Conservation (phyloP, 2,888 invertebrate genomes). For the Scrobipalpa costella region DNA sequence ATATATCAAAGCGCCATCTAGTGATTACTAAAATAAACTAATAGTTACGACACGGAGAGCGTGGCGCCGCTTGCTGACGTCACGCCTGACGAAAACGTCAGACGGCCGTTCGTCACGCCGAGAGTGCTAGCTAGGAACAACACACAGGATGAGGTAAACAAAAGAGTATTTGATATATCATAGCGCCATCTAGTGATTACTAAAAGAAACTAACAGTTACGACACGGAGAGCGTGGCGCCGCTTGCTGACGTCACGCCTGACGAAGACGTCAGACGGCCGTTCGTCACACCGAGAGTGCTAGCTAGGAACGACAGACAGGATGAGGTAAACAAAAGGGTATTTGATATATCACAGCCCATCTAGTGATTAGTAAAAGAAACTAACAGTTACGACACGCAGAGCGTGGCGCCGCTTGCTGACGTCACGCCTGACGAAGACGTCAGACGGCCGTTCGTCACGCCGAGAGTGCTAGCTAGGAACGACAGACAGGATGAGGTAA, state of each 20-base stretch:
- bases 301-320: background rate
- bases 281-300: slow-evolving; percentile 64
- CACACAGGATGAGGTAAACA: too few relatives aligned
- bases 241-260: slow-evolving; percentile 55
- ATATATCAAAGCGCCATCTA: too few relatives aligned
- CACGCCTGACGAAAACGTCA: slow-evolving; percentile 49
- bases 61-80: slow-evolving; percentile 62
- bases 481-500: too few relatives aligned
- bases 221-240: slow-evolving; percentile 83
- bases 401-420: slow-evolving; percentile 73
- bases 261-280: slow-evolving; percentile 55
- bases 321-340: too few relatives aligned
- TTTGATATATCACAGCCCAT: too few relatives aligned
- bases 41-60: slow-evolving; percentile 90
- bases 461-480: slow-evolving; percentile 49
- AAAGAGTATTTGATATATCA: too few relatives aligned
- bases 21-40: too few relatives aligned
- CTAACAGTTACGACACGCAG: slow-evolving; percentile 88
- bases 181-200: too few relatives aligned
- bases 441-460: slow-evolving; percentile 61
- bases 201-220: slow-evolving; percentile 82
- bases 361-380: too few relatives aligned
- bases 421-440: slow-evolving; percentile 51
- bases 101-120: slow-evolving; percentile 65
- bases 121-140: slow-evolving; percentile 41